These are phyloP conservation scores for Xanthostigma xanthostigma DNA, from an alignment of 2,888 invertebrate genomes.

Conservation along the genomic window DNA sequence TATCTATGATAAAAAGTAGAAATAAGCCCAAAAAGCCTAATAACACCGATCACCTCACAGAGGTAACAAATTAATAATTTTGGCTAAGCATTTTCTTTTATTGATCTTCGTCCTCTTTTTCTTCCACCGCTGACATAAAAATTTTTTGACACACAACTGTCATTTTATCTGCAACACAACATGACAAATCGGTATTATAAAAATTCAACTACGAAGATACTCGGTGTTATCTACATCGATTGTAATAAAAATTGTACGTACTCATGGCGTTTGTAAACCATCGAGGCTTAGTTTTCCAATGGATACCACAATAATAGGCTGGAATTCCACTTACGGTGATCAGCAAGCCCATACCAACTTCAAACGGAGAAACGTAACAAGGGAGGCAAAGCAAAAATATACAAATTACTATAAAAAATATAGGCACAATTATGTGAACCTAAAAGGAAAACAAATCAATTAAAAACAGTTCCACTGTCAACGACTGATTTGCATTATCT, in stretches of 20 bases:
- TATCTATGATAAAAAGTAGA: no score
- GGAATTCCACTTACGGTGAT: slow-evolving; percentile 77
- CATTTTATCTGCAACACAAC: slow-evolving; percentile 35
- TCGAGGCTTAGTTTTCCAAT: slow-evolving; percentile 47
- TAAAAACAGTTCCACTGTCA: neutral
- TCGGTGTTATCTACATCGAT: no score
- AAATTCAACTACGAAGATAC: no score
- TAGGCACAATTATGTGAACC: slow-evolving; percentile 39
- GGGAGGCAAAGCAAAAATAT: slow-evolving; percentile 67
- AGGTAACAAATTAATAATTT: neutral
- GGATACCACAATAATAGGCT: slow-evolving; percentile 59
- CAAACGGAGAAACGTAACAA: slow-evolving; percentile 60
- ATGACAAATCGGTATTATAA: neutral
- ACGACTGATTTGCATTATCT: neutral
- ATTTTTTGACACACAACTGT: slow-evolving; percentile 53
- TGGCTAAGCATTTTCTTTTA: neutral
- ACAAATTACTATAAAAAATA: slow-evolving; percentile 60
- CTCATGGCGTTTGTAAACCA: slow-evolving; percentile 42
- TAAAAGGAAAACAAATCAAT: slow-evolving; percentile 5
- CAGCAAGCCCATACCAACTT: slow-evolving; percentile 60
- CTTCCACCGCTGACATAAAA: slow-evolving; percentile 65
- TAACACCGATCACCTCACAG: neutral
- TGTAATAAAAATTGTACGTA: slow-evolving; percentile 28
- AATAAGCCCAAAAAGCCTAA: neutral
- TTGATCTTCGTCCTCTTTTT: slow-evolving; percentile 25